Evolutionary conservation across 2,888 invertebrate species (phyloP).

Genomic region (Lepidochrysops patricia): DNA sequence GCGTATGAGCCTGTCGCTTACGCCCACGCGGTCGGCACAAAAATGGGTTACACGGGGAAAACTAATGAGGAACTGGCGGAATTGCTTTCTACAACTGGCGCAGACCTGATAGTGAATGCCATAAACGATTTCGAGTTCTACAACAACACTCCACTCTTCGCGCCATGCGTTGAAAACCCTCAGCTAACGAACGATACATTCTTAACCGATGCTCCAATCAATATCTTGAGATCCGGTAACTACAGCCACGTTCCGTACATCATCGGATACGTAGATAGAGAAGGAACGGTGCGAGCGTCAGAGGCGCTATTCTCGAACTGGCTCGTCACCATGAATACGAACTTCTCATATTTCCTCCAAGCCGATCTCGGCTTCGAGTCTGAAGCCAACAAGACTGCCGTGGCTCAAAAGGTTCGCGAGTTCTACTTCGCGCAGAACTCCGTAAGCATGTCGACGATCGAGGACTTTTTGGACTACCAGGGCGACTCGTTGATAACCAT

Average conservation of each 20-base stretch:
- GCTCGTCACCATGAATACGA: constrained; percentile 45
- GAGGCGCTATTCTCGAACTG: constrained; percentile 40
- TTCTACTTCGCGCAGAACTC: constrained; percentile 43
- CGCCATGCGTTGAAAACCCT: constrained; percentile 54
- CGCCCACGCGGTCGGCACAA: constrained; percentile 40
- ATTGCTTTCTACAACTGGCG: constrained; percentile 35
- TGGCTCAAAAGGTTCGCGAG: constrained; percentile 35
- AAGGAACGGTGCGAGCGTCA: constrained; percentile 51
- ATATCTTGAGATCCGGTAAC: constrained; percentile 42
- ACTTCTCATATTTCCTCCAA: constrained; percentile 50
- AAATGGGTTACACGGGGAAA: constrained; percentile 41
- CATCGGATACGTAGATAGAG: constrained; percentile 46
- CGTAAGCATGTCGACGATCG: constrained; percentile 42
- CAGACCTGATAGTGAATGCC: constrained; percentile 32
- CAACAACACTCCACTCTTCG: constrained; percentile 54
- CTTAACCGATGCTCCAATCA: constrained; percentile 45
- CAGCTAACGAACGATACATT: constrained; percentile 38
- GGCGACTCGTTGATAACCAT: constrained; percentile 51
- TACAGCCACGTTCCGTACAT: constrained; percentile 52
- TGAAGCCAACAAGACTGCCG: constrained; percentile 29
- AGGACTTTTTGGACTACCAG: constrained; percentile 52
- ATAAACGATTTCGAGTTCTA: constrained; percentile 39
- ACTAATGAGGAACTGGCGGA: constrained; percentile 37
- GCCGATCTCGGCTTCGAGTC: constrained; percentile 41
- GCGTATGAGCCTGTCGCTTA: constrained; percentile 52